Base-by-base conservation (phyloP, 2,113 vertebrate species). In the Lepisosteus oculatus region DNA sequence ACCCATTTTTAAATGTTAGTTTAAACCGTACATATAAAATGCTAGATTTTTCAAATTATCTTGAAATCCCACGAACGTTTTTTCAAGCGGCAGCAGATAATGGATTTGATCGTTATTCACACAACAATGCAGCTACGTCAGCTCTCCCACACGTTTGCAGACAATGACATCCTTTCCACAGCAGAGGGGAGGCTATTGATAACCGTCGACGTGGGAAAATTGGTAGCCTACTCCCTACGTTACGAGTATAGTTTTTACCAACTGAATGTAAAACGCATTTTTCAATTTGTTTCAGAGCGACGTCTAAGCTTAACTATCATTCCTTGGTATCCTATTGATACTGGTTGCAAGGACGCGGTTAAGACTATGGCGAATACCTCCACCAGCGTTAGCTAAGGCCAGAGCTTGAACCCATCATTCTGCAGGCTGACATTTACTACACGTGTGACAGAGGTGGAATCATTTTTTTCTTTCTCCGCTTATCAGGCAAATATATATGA, bases 371-470 rank as follows among this genome's bases (percentile, higher is more conserved):
- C 51, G 62, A 56, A 47, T 51, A 14, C 13, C 14, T 17, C 55
- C 43, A 41, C 54, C 56, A 55, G 42, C 14, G 12, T 17, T 65
- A 65, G 63, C 64, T 72, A 15, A 59, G 9, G 13, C 71, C 71
- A 65, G 63, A 72, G 71, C 64, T 72, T 72, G 64, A 59, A 15
- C 45, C 43, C 64, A 67, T 72, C 57, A 51, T 72, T 72, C 64
- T 59, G 42, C 13, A 11, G n/a, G 51, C 44, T 57, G 55, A 51
- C 42, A 17, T 54, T 72, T 57, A 43, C 43, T 51, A 66, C 45
- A 8, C 13, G 43, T 72, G 63, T 56, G 45, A 67, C 64, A 15
- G n/a, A 67, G 44, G 63, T 67, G 66, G 57, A 67, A 67, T 59
- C 67, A 47, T 67, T 56, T 72, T 66, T 65, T 41, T 7, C 29